phyloP scores from a whole-genome alignment of 1,140 invertebrate species.

The Drosophila insularis region DNA sequence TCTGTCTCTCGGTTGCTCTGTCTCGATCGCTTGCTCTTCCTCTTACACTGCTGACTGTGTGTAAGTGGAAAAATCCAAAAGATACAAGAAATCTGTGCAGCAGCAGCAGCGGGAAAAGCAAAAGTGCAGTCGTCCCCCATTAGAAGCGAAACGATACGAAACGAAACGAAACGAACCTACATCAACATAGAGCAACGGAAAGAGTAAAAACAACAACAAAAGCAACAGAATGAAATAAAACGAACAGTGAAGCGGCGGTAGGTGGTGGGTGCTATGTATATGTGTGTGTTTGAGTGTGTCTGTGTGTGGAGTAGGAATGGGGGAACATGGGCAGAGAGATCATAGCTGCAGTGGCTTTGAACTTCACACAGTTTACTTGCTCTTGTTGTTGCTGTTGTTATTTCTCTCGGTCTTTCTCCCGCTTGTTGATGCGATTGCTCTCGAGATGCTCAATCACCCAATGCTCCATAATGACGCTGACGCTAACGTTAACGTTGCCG shows the following conservation, averaged over 20 bases:
- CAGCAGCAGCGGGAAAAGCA: slow-evolving; percentile 63
- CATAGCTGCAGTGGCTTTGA: slow-evolving; percentile 72
- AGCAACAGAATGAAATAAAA: slow-evolving; percentile 3
- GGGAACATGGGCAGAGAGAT: slow-evolving; percentile 29
- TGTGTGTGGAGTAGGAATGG: slow-evolving; percentile 8
- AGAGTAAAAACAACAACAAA: background rate
- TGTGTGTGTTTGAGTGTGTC: slow-evolving; percentile 7
- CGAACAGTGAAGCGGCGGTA: background rate
- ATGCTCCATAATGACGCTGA: background rate
- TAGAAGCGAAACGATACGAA: slow-evolving; percentile 44
- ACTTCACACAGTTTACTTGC: slow-evolving; percentile 70
- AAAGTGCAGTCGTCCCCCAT: slow-evolving; percentile 62
- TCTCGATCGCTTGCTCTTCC: background rate
- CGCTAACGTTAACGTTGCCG: background rate
- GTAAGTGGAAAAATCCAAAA: slow-evolving; percentile 76
- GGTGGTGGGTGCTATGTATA: background rate
- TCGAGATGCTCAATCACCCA: slow-evolving; percentile 2
- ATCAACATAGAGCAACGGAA: slow-evolving; percentile 51
- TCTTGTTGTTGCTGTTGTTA: background rate
- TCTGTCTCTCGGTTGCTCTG: background rate
- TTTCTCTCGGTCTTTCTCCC: slow-evolving; percentile 24
- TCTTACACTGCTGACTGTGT: background rate
- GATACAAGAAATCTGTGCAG: slow-evolving; percentile 67
- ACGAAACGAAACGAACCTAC: slow-evolving; percentile 62
- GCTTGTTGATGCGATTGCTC: slow-evolving; percentile 5